Base-by-base conservation (phyloP, 2,888 invertebrate genomes). In the Coleophora flavipennella region DNA sequence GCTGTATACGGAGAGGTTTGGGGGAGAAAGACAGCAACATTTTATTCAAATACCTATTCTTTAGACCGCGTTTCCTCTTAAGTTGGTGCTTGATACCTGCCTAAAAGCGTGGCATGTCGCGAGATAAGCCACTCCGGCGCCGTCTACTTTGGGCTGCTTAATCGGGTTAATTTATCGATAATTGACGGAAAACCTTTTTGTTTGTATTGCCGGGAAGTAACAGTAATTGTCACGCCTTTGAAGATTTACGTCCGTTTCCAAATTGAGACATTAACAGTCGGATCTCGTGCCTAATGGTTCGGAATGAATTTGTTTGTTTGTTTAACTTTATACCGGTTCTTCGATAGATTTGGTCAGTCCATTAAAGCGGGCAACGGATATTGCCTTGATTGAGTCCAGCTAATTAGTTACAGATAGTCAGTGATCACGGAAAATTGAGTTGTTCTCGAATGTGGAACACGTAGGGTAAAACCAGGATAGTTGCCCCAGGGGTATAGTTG, bases 131-230 rank as follows among this genome's bases (percentile, higher is more conserved):
- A 50, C 55, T 61, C 69, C 79, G 79, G 80, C 81, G 81, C 80
- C 81, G 83, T 76, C 83, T 72, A 73, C 74, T 62, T 59, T 63
- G 58, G 69, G 76, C 67, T 76, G 75, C 71, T 79, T 83, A 84
- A 84, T 84, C 83, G 78, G 78, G 81, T 83, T 84, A 84, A 83
- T 84, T 84, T 83, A 84, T 83, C 83, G 81, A 83, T 84, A 84
- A 84, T 84, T 81, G 83, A 81, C 83, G 83, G 78, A 76, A 78
- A 81, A 72, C 80, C 83, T 83, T 83, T 83, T 81, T 81, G 81
- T 84, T 84, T 81, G 83, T 80, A 77, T 73, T 78, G 77, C 75
- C 74, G 79, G 83, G 67, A 81, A 83, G 79, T 80, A 84, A 83
- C 83, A 83, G 83, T 80, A 80, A 84, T 84, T 84, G 84, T 84